Conservation (phyloP, 2,797 vertebrate genomes). For the Phoeniculus purpureus region DNA sequence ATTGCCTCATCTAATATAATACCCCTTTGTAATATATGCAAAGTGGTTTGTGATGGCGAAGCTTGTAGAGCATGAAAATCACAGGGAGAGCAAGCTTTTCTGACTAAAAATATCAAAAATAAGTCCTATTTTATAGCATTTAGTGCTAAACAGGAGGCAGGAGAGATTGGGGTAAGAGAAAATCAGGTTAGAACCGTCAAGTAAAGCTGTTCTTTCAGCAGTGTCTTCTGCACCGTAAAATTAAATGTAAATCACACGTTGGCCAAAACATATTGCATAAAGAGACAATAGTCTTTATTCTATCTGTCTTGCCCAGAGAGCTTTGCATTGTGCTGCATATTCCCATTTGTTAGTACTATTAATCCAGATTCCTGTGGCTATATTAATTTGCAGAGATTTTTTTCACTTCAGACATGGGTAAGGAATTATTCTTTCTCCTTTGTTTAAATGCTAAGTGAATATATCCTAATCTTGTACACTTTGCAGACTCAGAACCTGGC, state of each 20-base stretch:
- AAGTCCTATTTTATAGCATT: background rate
- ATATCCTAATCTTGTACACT: background rate
- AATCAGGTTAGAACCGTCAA: background rate
- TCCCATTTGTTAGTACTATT: background rate
- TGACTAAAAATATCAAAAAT: slow-evolving; percentile 57
- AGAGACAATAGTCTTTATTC: background rate
- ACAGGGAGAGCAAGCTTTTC: slow-evolving; percentile 40
- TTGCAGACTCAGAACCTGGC: background rate
- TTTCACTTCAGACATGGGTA: background rate
- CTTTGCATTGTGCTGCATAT: background rate
- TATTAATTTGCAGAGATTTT: background rate
- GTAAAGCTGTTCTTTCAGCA: slow-evolving; percentile 34
- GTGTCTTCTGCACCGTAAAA: background rate
- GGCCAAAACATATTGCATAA: background rate
- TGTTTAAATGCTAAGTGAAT: background rate
- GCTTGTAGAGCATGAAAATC: slow-evolving; percentile 66
- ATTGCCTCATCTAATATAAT: slow-evolving; percentile 65
- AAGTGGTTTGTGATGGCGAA: slow-evolving; percentile 68
- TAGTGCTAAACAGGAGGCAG: slow-evolving; percentile 27
- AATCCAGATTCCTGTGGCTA: background rate
- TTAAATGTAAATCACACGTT: slow-evolving; percentile 10
- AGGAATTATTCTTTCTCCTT: background rate
- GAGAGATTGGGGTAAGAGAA: slow-evolving; percentile 34
- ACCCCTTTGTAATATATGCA: slow-evolving; percentile 69
- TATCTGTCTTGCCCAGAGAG: background rate